A percentile compares a stretch with the other conserved stretches of the same genome.
Evolutionary conservation across 2,797 vertebrate species (phyloP).

Genomic region (Scarus forsteni): DNA sequence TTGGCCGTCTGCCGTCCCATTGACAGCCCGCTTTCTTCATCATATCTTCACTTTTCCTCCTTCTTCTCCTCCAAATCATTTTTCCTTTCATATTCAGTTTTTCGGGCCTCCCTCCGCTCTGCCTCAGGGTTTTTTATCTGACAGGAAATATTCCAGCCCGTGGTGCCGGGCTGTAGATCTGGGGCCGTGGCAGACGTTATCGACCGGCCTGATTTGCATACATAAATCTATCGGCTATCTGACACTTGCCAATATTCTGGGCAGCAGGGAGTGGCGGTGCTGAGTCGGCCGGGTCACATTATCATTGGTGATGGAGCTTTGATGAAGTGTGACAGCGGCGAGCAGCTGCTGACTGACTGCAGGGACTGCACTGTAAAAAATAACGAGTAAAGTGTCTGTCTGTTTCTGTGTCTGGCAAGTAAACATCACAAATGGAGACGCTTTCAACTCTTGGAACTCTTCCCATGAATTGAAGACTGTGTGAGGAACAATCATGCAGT

Average conservation of each 20-base stretch:
- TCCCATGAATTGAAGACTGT: too few relatives aligned
- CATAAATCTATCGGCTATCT: slow-evolving; percentile 87
- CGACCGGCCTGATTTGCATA: slow-evolving; percentile 81
- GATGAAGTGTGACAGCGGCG: slow-evolving; percentile 79
- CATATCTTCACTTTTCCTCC: slow-evolving; percentile 70
- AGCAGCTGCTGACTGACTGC: slow-evolving; percentile 48
- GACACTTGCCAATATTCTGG: slow-evolving; percentile 84
- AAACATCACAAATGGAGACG: too few relatives aligned
- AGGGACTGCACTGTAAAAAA: slow-evolving; percentile 44
- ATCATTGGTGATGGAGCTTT: slow-evolving; percentile 84
- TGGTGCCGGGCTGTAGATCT: slow-evolving; percentile 73
- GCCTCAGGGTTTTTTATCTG: slow-evolving; percentile 71
- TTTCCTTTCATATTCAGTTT: slow-evolving; percentile 76
- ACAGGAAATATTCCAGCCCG: slow-evolving; percentile 75
- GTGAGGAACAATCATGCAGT: too few relatives aligned
- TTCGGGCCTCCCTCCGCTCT: slow-evolving; percentile 40
- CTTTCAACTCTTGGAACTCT: too few relatives aligned
- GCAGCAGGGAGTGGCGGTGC: slow-evolving; percentile 75
- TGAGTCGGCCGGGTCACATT: slow-evolving; percentile 81
- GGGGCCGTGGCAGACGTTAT: slow-evolving; percentile 71
- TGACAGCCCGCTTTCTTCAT: slow-evolving; percentile 70
- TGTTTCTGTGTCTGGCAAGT: too few relatives aligned
- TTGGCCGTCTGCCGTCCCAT: slow-evolving; percentile 57
- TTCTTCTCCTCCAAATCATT: slow-evolving; percentile 64
- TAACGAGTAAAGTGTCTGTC: background rate